A percentile compares a stretch with the other conserved stretches of the same genome.
These are phyloP conservation scores for Circaetus cinerascens DNA, from an alignment of 2,113 vertebrate species.

Conservation along the genomic window DNA sequence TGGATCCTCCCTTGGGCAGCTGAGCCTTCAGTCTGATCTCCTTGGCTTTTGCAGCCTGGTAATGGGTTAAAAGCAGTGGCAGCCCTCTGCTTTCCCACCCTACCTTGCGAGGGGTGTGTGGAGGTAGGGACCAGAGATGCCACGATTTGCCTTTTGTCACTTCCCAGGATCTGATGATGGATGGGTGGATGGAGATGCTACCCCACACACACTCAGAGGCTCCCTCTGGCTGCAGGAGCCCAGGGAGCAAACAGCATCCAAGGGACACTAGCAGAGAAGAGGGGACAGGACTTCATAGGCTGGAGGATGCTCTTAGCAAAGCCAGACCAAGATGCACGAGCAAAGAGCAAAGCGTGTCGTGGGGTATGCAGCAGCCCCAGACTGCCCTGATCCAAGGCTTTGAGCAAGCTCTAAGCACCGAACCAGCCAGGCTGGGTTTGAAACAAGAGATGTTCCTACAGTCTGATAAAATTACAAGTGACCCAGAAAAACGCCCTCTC, in stretches of 20 bases:
- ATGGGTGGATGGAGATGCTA: background rate
- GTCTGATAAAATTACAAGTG: background rate
- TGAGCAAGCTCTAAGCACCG: fast-evolving
- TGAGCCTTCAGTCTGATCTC: background rate
- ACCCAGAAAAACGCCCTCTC: conserved; percentile 33
- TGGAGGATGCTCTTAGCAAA: background rate
- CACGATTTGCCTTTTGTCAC: background rate
- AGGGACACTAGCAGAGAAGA: background rate
- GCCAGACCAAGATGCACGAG: background rate
- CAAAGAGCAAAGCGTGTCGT: fast-evolving
- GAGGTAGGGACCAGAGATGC: background rate
- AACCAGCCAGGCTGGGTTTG: background rate
- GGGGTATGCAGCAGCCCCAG: background rate
- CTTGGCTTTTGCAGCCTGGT: background rate
- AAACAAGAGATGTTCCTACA: background rate
- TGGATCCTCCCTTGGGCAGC: background rate
- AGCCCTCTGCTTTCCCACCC: background rate
- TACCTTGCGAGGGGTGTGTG: background rate
- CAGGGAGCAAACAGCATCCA: background rate
- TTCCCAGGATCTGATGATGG: background rate
- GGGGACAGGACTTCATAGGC: background rate
- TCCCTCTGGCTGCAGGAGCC: background rate
- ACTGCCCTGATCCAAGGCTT: background rate
- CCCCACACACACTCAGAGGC: background rate
- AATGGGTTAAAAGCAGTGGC: fast-evolving